Percentiles rank a stretch among this genome's conserved stretches.
Evolutionary conservation across 1,140 invertebrate species (phyloP).

Genomic region (Apis dorsata): DNA sequence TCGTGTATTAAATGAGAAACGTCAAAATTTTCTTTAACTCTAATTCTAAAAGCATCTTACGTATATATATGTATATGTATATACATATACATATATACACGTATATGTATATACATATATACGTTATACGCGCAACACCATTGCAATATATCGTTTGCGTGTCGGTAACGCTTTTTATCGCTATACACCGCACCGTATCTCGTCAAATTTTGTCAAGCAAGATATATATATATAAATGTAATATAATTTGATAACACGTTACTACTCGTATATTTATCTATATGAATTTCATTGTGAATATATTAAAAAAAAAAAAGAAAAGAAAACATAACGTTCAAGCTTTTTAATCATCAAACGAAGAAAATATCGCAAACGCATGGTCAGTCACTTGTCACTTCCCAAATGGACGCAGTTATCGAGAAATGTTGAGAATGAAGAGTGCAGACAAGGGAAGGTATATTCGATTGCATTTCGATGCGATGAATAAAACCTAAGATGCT

Average conservation of each 20-base stretch:
- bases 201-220: not conserved
- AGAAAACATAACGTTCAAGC: not conserved
- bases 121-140: not conserved
- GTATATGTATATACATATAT: not conserved
- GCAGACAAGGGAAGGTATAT: slow-evolving; percentile 58
- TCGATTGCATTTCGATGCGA: not conserved
- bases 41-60: slow-evolving; percentile 55
- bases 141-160: not conserved
- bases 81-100: not conserved
- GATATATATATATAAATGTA: not conserved
- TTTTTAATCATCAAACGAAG: slow-evolving; percentile 39
- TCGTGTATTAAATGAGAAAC: slow-evolving; percentile 37
- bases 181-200: not conserved
- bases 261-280: not conserved
- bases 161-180: not conserved
- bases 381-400: slow-evolving; percentile 78
- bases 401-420: slow-evolving; percentile 51
- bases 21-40: slow-evolving; percentile 36
- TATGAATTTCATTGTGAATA: not conserved
- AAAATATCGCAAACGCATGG: slow-evolving; percentile 73
- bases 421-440: slow-evolving; percentile 61
- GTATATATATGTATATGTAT: slow-evolving; percentile 5
- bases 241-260: not conserved
- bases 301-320: not conserved
- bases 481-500: slow-evolving; percentile 74